These are phyloP conservation scores for Percopsis omiscomaycus DNA, from an alignment of 2,797 vertebrate species.

Conservation along the genomic window DNA sequence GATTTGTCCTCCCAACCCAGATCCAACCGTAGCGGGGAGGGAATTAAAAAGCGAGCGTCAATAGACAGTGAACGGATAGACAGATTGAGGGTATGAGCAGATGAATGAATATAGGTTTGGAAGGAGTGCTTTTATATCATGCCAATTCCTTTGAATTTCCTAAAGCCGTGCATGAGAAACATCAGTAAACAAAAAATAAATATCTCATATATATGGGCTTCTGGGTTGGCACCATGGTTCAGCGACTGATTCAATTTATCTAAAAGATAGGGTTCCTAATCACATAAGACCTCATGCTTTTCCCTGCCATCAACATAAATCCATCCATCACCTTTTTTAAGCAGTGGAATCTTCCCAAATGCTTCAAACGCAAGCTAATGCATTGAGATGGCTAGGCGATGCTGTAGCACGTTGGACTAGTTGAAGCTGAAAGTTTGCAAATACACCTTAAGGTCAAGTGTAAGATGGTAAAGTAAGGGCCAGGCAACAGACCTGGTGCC, in stretches of 20 bases:
- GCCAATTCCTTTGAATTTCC: constrained; percentile 21
- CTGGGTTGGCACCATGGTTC: constrained; percentile 29
- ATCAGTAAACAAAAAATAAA: constrained; percentile 37
- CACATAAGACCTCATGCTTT: constrained; percentile 13
- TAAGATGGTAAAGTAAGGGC: neutral
- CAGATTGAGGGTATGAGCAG: neutral
- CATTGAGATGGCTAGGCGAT: neutral
- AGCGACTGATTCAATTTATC: constrained; percentile 39
- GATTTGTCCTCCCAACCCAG: constrained; percentile 1
- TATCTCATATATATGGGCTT: constrained; percentile 27
- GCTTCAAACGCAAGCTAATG: constrained; percentile 12
- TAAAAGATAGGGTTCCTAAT: constrained; percentile 26
- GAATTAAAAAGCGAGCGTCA: neutral
- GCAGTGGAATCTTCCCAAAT: constrained; percentile 1
- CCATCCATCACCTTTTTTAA: constrained; percentile 27
- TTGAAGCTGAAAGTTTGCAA: neutral
- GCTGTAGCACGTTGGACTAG: neutral
- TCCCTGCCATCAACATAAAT: constrained; percentile 15
- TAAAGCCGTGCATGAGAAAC: constrained; percentile 13
- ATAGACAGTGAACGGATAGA: neutral
- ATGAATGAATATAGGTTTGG: neutral
- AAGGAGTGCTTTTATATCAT: constrained; percentile 4
- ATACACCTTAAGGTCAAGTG: neutral
- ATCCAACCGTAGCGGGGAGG: neutral
- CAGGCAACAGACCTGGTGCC: neutral